Evolutionary conservation across 2,888 invertebrate genomes (phyloP).

Genomic region (Drosophila niveifrons): DNA sequence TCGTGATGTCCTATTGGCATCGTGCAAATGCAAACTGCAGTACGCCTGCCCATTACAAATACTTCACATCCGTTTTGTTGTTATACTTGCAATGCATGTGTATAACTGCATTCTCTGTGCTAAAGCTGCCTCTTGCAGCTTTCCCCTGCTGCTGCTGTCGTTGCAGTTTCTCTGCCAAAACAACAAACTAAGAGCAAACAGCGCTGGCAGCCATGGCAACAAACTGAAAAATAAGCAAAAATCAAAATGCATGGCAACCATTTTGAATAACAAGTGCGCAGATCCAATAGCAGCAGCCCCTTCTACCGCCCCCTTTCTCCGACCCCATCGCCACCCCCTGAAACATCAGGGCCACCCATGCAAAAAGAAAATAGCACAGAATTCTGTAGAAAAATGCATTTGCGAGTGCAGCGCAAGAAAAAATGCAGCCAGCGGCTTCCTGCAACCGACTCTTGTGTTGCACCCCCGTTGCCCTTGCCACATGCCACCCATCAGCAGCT

Average conservation of each 20-base stretch:
- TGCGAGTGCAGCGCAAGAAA: slow-evolving; percentile 64
- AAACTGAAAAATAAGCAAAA: slow-evolving; percentile 78
- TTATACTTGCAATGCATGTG: slow-evolving; percentile 6
- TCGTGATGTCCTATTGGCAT: slow-evolving; percentile 1
- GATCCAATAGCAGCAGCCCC: slow-evolving; percentile 32
- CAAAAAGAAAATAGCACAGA: slow-evolving; percentile 48
- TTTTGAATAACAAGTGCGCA: slow-evolving; percentile 79
- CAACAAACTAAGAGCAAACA: slow-evolving; percentile 74
- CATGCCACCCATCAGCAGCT: not conserved
- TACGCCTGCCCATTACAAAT: slow-evolving; percentile 27
- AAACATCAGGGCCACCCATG: not conserved
- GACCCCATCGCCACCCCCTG: not conserved
- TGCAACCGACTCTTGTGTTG: slow-evolving; percentile 39
- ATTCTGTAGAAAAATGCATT: slow-evolving; percentile 60
- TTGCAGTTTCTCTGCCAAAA: slow-evolving; percentile 62
- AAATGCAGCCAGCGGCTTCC: slow-evolving; percentile 65
- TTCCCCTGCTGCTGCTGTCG: not conserved
- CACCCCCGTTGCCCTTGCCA: not conserved
- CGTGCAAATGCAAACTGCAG: slow-evolving; percentile 1
- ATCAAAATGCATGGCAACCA: slow-evolving; percentile 79
- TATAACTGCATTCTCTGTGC: slow-evolving; percentile 19
- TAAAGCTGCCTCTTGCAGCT: not conserved
- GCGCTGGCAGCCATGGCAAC: slow-evolving; percentile 71
- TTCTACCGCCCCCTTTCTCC: not conserved
- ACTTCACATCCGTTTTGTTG: slow-evolving; percentile 39